Evolutionary conservation across 2,113 vertebrate species (phyloP), one percentile per base, ranked within the genome.

Genomic region (Engraulis encrasicolus): DNA sequence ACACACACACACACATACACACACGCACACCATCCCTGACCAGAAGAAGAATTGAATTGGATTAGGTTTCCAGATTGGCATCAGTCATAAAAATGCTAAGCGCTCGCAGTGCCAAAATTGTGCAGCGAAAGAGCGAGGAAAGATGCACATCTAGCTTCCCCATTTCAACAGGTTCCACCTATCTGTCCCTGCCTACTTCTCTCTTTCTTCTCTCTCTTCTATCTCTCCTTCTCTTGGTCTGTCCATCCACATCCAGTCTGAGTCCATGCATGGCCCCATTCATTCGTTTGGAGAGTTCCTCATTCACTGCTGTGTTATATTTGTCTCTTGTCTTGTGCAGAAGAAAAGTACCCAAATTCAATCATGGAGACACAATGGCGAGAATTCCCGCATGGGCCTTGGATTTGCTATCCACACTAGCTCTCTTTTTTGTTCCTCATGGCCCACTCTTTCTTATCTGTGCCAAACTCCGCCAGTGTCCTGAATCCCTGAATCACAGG

Each of bases 401-500:
- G 7, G 58, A n/a, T 12, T 36, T 27, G 18, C 36, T 20, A 45
- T 7, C 20, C 23, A 71, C 36, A 19, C 17, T 31, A 27, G 36
- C 19, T 58, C 11, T 45, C n/a, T n/a, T n/a, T n/a, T n/a, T n/a
- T 18, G 31, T 12, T n/a, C 66, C 18, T 18, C 49, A 81, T n/a
- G n/a, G 37, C 79, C 7, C n/a, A 52, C 20, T 52, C 49, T 23
- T 81, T 50, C 54, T 86, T 85, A 83, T 86, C 88, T 85, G 83
- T 66, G 74, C 54, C 71, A 82, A 84, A 87, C 23, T 83, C 58
- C 83, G 88, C 85, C 84, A 84, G 74, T 83, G 87, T 86, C 88
- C 85, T 79, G 79, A 85, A 92, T 91, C 89, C 84, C 85, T 84
- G n/a, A n/a, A n/a, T n/a, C 61, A 77, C 74, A 82, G 14, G 78